phyloP scores from a whole-genome alignment of 2,113 vertebrate species.

The Okapia johnstoni region DNA sequence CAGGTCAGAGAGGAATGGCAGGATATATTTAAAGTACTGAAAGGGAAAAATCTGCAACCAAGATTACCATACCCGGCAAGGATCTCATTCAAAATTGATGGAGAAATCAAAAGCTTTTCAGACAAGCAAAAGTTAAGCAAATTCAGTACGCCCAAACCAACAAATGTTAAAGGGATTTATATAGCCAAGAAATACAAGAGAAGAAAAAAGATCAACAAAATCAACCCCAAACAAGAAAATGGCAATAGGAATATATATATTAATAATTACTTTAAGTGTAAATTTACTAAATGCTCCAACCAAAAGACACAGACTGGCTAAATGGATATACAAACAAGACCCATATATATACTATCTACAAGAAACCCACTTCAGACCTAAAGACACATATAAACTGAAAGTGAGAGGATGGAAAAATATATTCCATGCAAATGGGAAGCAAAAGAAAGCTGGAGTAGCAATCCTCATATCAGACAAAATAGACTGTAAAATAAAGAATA shows the following conservation, averaged over 20 bases:
- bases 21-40: background rate
- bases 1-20: background rate
- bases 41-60: background rate
- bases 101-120: background rate
- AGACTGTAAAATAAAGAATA: background rate
- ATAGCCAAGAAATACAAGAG: background rate
- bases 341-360: background rate
- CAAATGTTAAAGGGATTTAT: background rate
- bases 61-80: background rate
- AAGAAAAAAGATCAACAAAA: background rate
- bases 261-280: background rate
- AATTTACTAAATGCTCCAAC: background rate
- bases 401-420: background rate
- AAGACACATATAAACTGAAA: background rate
- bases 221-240: background rate
- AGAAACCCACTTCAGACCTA: background rate
- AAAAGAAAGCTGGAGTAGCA: background rate
- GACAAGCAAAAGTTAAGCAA: background rate
- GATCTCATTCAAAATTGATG: background rate
- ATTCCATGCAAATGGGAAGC: background rate
- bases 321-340: background rate
- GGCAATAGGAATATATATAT: background rate
- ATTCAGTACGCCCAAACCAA: background rate
- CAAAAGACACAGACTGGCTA: background rate
- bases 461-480: background rate